Percentiles rank a stretch among this genome's conserved stretches.
These are phyloP conservation scores for Dioctria linearis DNA, from an alignment of 2,888 invertebrate genomes.

Conservation along the genomic window DNA sequence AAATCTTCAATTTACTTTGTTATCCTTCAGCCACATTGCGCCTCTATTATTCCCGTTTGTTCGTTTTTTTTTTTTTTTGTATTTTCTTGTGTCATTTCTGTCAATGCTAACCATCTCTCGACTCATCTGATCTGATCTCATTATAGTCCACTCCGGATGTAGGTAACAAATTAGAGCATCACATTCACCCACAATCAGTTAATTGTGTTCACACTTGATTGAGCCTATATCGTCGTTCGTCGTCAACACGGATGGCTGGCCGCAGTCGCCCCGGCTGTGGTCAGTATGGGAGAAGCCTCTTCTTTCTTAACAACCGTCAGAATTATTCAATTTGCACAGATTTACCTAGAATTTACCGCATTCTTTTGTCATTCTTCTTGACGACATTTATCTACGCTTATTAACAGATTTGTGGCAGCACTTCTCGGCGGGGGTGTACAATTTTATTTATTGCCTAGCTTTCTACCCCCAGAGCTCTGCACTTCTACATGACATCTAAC, in stretches of 20 bases:
- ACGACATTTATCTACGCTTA: conserved; percentile 8
- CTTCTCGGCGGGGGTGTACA: conserved; percentile 3
- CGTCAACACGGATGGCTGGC: not conserved
- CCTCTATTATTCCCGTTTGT: not conserved
- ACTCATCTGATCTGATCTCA: conserved; percentile 35
- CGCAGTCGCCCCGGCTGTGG: not conserved
- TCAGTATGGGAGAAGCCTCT: not conserved
- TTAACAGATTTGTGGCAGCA: conserved; percentile 9
- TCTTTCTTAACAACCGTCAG: not conserved
- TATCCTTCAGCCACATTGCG: conserved; percentile 11
- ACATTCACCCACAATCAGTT: conserved; percentile 48
- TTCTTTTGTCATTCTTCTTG: not conserved
- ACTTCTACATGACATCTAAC: too few relatives aligned
- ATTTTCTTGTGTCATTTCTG: not conserved
- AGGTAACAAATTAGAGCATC: conserved; percentile 49
- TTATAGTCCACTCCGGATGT: conserved; percentile 37
- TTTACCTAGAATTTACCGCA: conserved; percentile 24
- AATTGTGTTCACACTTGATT: conserved; percentile 56
- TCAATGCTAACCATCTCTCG: conserved; percentile 25
- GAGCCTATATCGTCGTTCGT: conserved; percentile 23
- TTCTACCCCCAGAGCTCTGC: too few relatives aligned
- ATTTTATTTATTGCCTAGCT: too few relatives aligned
- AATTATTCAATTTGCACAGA: conserved; percentile 35
- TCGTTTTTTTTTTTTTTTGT: not conserved
- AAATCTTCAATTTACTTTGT: conserved; percentile 7